Conservation (phyloP, 2,888 invertebrate species). For the Drosophila cognata region DNA sequence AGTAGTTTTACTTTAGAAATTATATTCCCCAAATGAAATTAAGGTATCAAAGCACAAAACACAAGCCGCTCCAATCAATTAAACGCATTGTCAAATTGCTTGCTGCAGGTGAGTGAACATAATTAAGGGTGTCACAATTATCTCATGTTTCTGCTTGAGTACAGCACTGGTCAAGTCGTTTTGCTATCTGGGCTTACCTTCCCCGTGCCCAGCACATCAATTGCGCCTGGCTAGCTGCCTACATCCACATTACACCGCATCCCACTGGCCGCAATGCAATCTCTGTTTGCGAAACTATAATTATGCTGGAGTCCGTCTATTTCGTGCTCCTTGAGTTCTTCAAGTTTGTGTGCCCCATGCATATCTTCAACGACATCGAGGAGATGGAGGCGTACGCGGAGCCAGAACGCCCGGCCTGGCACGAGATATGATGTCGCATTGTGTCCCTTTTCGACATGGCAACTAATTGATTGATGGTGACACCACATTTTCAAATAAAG, state of each 20-base stretch:
- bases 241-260: slow-evolving; percentile 35
- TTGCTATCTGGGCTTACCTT: slow-evolving; percentile 48
- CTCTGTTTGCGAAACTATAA: slow-evolving; percentile 25
- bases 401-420: slow-evolving; percentile 35
- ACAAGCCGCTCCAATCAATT: slow-evolving; percentile 44
- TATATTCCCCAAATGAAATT: slow-evolving; percentile 61
- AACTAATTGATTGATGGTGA: slow-evolving; percentile 69
- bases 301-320: slow-evolving; percentile 50
- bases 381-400: slow-evolving; percentile 33
- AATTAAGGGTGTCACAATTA: background rate
- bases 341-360: slow-evolving; percentile 55
- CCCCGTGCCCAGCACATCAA: slow-evolving; percentile 42
- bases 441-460: slow-evolving; percentile 12
- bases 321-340: slow-evolving; percentile 61
- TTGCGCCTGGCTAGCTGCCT: slow-evolving; percentile 8
- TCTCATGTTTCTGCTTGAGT: background rate
- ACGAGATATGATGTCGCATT: slow-evolving; percentile 34
- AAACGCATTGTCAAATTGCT: slow-evolving; percentile 36
- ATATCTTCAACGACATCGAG: slow-evolving; percentile 54
- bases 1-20: slow-evolving; percentile 29
- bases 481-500: slow-evolving; percentile 50
- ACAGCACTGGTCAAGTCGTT: slow-evolving; percentile 49
- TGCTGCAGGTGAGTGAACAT: slow-evolving; percentile 45
- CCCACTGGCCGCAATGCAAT: slow-evolving; percentile 19
- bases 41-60: slow-evolving; percentile 67